A percentile compares a stretch with the other conserved stretches of the same genome.
These are phyloP conservation scores for Myxocyprinus asiaticus DNA, from an alignment of 2,113 vertebrate genomes.

Conservation along the genomic window DNA sequence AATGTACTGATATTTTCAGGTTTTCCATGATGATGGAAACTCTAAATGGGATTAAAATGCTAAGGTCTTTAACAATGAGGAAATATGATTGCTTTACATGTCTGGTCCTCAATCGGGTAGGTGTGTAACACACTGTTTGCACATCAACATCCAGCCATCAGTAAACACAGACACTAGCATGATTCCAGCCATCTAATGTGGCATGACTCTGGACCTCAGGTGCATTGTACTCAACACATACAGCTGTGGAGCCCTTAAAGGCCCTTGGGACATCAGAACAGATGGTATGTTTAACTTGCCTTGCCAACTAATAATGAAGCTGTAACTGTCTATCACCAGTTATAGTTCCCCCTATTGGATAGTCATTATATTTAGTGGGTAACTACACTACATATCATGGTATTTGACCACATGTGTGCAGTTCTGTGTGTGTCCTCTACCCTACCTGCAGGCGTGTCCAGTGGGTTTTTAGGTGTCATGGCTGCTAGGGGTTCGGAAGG, in stretches of 20 bases:
- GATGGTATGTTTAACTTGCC: slow-evolving; percentile 2
- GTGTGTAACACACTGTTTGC: slow-evolving; percentile 22
- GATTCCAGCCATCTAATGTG: slow-evolving; percentile 16
- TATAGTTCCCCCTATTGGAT: slow-evolving; percentile 47
- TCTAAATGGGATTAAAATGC: not conserved
- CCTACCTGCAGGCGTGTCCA: slow-evolving; percentile 66
- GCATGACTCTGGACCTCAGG: slow-evolving; percentile 37
- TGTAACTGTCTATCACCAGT: slow-evolving; percentile 6
- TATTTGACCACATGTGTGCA: too few species aligned
- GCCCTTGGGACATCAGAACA: slow-evolving; percentile 3
- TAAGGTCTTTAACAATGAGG: not conserved
- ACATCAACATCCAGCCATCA: not conserved
- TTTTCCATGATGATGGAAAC: too few species aligned
- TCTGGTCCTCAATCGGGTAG: slow-evolving; percentile 9
- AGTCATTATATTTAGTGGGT: slow-evolving; percentile 13
- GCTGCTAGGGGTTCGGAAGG: slow-evolving; percentile 61
- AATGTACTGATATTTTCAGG: too few species aligned
- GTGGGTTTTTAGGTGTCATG: slow-evolving; percentile 56
- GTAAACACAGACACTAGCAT: not conserved
- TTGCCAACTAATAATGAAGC: slow-evolving; percentile 3
- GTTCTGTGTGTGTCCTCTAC: not conserved
- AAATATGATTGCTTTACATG: not conserved
- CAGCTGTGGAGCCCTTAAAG: slow-evolving; percentile 21
- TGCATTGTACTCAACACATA: slow-evolving; percentile 14
- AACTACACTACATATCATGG: slow-evolving; percentile 16